Conservation (phyloP, 2,888 invertebrate genomes). For the Tipula vernalis region DNA sequence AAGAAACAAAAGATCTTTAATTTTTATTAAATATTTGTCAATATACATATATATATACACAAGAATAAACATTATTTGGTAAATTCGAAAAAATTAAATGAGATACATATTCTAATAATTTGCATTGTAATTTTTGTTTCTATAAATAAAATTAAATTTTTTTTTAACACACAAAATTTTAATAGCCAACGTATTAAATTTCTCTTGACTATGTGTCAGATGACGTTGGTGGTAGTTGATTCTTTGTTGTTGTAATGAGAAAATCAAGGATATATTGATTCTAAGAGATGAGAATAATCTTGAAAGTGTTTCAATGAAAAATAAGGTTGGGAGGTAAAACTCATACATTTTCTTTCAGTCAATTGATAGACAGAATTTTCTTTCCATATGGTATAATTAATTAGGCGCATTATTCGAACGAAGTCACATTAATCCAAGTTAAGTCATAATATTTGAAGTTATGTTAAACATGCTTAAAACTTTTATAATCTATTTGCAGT, state of each 20-base stretch:
- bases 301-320: not conserved
- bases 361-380: not conserved
- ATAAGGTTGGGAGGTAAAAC: not conserved
- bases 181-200: not conserved
- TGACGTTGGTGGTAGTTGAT: not conserved
- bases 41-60: not conserved
- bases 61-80: not conserved
- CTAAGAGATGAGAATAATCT: not conserved
- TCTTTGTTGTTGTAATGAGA: not conserved
- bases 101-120: not conserved
- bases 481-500: too few species aligned
- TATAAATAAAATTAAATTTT: not conserved
- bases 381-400: not conserved
- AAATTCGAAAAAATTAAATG: not conserved
- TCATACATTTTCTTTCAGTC: not conserved
- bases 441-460: too few species aligned
- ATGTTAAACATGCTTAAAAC: too few species aligned
- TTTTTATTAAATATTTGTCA: not conserved
- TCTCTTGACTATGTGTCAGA: not conserved
- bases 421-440: too few species aligned
- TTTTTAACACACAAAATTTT: not conserved
- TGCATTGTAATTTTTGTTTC: not conserved
- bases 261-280: not conserved
- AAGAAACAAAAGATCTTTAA: slow-evolving; percentile 12
- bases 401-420: not conserved